phyloP scores from a whole-genome alignment of 1,140 invertebrate genomes.

The Coenobita brevimanus region DNA sequence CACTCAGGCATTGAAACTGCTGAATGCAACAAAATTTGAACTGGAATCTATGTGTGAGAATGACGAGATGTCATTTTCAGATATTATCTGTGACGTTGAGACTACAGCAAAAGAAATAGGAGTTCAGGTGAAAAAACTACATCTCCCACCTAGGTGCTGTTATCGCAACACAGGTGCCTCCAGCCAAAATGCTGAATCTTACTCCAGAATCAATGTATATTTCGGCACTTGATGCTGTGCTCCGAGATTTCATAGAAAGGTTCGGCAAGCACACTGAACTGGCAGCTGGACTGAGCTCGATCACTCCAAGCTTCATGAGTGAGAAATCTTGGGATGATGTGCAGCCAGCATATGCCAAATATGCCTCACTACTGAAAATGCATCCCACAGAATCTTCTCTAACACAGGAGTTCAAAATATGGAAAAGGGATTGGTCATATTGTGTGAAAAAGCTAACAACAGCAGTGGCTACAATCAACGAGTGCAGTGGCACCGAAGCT shows the following conservation, averaged over 20 bases:
- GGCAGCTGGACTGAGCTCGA: conserved; percentile 15
- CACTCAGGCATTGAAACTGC: conserved; percentile 5
- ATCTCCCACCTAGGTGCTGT: conserved; percentile 4
- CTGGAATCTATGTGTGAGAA: conserved; percentile 4
- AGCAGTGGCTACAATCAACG: conserved; percentile 13
- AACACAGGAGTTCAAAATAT: conserved; percentile 1
- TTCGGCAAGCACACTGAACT: conserved; percentile 14
- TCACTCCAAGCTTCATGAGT: background rate
- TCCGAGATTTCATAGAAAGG: conserved; percentile 7
- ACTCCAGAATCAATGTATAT: conserved; percentile 1
- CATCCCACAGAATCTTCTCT: too few relatives aligned
- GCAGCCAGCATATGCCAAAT: background rate
- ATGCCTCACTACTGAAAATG: too few relatives aligned
- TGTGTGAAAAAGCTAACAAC: conserved; percentile 3
- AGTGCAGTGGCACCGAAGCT: background rate
- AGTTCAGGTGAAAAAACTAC: conserved; percentile 1
- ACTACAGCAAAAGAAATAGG: background rate
- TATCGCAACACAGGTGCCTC: conserved; percentile 9
- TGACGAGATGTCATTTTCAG: background rate
- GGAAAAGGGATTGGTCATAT: conserved; percentile 13
- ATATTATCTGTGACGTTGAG: conserved; percentile 1
- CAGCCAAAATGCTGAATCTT: background rate
- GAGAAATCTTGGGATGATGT: conserved; percentile 8
- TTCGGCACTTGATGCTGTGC: background rate
- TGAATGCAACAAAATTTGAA: conserved; percentile 3